Evolutionary conservation across 2,113 vertebrate species (phyloP), one percentile per base, ranked within the genome.

Genomic region (Tachuris rubrigastra): DNA sequence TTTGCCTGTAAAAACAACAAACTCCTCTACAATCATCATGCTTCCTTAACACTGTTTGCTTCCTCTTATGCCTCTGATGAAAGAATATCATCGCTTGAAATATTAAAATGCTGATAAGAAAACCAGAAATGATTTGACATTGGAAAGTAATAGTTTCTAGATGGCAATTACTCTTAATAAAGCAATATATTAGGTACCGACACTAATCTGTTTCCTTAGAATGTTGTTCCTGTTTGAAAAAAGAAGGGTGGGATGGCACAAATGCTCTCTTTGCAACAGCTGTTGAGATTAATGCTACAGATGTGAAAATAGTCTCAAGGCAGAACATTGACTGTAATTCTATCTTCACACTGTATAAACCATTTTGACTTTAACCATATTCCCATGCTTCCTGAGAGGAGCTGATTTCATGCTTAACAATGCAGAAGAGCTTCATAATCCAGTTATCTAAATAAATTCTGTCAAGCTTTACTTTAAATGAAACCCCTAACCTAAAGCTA

Each of bases 11-110:
- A 97, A 95, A 97, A 94, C 49, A 75, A 27, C 78, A 75, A 91
- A 91, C 87, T 87, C 66, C 76, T 95, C 65, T 78, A 83, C 37
- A 56, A 44, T 77, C 30, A 85, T 58, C 90, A 95, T 79, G 93
- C 66, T 96, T 97, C 80, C 86, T 97, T 96, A 97, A 75, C 53
- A 89, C 9, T 42, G 24, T 95, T 95, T 91, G 75, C 53, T 85
- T 73, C 65, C 49, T 79, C 12, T 66, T 81, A 72, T 35, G 63
- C n/a, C 28, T 93, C 85, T 89, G 69, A 94, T 42, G 87, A 94
- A 94, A 91, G 97, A 93, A 91, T 69, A 46, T 4, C 18, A 50
- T 71, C 42, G 73, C 59, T 93, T 94, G 49, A 94, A 93, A 80
- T 67, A 89, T 49, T 58, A 86, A 63, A 73, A 75, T 55, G 14